Conservation (phyloP, 2,888 invertebrate species). For the Adelphocoris suturalis region DNA sequence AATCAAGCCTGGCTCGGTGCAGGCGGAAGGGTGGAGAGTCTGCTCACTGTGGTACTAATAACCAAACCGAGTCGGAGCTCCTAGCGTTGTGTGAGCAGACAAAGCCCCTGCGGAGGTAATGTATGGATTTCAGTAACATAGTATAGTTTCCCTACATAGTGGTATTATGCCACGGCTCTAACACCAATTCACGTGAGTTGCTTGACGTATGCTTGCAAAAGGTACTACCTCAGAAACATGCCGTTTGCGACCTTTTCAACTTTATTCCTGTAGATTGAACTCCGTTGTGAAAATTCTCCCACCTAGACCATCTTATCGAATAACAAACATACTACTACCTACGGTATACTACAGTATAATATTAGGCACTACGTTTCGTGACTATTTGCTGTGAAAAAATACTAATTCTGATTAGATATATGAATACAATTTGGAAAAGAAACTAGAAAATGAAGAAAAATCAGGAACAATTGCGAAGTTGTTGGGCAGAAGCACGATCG, state of each 20-base stretch:
- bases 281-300: not conserved
- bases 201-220: not conserved
- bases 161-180: not conserved
- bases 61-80: slow-evolving; percentile 25
- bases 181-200: not conserved
- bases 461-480: no score
- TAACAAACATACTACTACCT: no score
- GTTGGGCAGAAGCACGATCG: no score
- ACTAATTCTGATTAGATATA: no score
- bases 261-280: not conserved
- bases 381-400: no score
- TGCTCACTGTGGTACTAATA: slow-evolving; percentile 26
- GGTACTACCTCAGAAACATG: not conserved
- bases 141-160: not conserved
- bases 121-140: slow-evolving; percentile 19
- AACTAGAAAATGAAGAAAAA: no score
- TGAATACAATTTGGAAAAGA: no score
- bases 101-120: not conserved
- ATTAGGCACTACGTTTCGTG: no score
- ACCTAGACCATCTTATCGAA: not conserved
- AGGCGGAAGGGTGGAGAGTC: not conserved
- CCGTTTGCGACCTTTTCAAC: not conserved
- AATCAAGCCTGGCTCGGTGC: slow-evolving; percentile 32
- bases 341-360: no score
- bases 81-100: slow-evolving; percentile 8